A percentile compares a stretch with the other conserved stretches of the same genome.
Evolutionary conservation across 2,113 vertebrate species (phyloP).

Genomic region (Ifrita kowaldi): DNA sequence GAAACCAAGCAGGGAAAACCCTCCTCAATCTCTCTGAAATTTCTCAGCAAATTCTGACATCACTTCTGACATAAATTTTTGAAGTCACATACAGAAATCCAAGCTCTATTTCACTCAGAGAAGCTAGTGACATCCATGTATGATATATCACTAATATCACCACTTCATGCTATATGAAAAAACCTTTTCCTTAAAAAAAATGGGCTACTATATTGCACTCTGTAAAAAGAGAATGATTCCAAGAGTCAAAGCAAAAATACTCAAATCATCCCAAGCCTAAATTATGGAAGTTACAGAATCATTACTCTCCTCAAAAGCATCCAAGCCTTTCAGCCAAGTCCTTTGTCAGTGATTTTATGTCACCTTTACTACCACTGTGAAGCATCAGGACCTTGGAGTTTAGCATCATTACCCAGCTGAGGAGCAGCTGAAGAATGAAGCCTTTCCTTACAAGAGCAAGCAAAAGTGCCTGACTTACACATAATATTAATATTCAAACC

Average conservation of each 20-base stretch:
- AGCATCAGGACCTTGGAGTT: background rate
- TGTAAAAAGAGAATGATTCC: background rate
- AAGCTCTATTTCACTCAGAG: background rate
- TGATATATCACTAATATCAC: background rate
- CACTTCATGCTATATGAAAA: background rate
- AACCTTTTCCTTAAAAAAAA: background rate
- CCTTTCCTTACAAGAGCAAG: background rate
- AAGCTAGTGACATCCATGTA: background rate
- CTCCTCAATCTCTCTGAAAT: background rate
- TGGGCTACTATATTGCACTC: background rate
- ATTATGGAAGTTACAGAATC: background rate
- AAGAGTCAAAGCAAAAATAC: background rate
- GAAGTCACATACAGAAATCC: background rate
- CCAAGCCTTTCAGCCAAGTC: background rate
- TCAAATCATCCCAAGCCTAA: background rate
- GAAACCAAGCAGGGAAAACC: background rate
- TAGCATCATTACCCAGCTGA: background rate
- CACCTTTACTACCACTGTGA: background rate
- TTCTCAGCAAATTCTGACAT: background rate
- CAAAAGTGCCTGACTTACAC: background rate
- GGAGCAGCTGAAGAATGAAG: background rate
- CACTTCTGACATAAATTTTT: background rate
- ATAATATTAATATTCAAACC: background rate
- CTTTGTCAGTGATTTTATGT: background rate
- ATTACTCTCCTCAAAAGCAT: background rate